Evolutionary conservation across 1,140 invertebrate genomes (phyloP), one percentile per base, ranked within the genome.

Genomic region (Propsilocerus akamusi): DNA sequence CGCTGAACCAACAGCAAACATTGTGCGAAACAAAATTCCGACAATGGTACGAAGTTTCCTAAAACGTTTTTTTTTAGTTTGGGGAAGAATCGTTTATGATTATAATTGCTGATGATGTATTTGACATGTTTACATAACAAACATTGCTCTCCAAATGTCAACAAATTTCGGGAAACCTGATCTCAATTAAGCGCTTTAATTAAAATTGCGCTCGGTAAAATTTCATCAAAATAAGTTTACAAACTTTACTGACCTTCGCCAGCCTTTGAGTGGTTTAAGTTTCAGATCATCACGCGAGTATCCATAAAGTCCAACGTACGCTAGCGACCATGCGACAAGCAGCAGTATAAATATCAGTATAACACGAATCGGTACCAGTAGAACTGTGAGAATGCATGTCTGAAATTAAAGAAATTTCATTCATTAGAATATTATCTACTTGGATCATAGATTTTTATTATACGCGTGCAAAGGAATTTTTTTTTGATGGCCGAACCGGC

Each of bases 1-100:
- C 68, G 93, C 90, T 51, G 89, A 87, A 48, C 81, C 81, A 30
- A 73, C 74, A 50, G 81, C 71, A 71, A 90, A 89, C 54, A 89
- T 72, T 57, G 74, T 70, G 50, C 83, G 75, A 71, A 86, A 80
- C 59, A 55, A 53, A 3, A 52, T 46, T 0, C 63, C 56, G 5
- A 58, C 55, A 41, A 61, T 17, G 17, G 51, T 55, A 47, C 62
- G 59, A 50, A 61, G 25, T 20, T 59, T 53, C 46, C 63, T 64
- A 32, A 17, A 52, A 53, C 26, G n/a, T n/a, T n/a, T n/a, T n/a
- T n/a, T n/a, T n/a, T n/a, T n/a, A n/a, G 3, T 17, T 11, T 51
- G 24, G 49, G 49, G 26, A 26, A 25, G 26, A 48, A 51, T 22
- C 4, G 32, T n/a, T 47, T 25, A 48, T 46, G 34, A 49, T 25